Evolutionary conservation across 2,797 vertebrate genomes (phyloP).

Genomic region (Coracias cyanogaster): DNA sequence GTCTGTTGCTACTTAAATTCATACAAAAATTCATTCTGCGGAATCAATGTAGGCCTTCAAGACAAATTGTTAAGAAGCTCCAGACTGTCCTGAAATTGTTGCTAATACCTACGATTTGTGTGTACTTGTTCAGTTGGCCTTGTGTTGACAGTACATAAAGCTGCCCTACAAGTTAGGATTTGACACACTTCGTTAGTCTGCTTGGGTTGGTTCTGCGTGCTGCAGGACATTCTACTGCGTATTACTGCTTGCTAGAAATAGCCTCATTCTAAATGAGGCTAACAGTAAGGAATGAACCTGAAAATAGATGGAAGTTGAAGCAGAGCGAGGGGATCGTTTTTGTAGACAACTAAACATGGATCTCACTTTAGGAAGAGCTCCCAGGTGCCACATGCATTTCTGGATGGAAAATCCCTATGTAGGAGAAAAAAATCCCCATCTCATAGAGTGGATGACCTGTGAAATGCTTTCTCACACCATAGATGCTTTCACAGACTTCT

Average conservation of each 20-base stretch:
- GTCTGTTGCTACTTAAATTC: not conserved
- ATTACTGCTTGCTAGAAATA: not conserved
- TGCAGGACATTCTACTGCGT: not conserved
- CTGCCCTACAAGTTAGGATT: not conserved
- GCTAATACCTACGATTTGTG: not conserved
- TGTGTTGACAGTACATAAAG: not conserved
- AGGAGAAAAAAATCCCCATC: not conserved
- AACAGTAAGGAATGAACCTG: not conserved
- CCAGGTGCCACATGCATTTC: rapidly evolving
- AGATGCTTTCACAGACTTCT: not conserved
- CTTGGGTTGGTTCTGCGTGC: not conserved
- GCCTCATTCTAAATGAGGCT: not conserved
- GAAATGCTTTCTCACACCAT: not conserved
- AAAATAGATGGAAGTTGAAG: not conserved
- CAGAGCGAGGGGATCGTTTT: not conserved
- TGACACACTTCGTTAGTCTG: not conserved
- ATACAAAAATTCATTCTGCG: not conserved
- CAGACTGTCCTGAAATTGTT: not conserved
- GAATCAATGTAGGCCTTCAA: rapidly evolving
- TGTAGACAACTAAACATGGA: not conserved
- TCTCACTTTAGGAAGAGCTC: not conserved
- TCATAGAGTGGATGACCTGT: not conserved
- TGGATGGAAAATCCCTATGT: not conserved
- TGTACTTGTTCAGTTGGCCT: not conserved
- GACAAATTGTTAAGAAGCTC: not conserved